Base-by-base conservation (phyloP, 2,888 invertebrate species). In the Apamea monoglypha region DNA sequence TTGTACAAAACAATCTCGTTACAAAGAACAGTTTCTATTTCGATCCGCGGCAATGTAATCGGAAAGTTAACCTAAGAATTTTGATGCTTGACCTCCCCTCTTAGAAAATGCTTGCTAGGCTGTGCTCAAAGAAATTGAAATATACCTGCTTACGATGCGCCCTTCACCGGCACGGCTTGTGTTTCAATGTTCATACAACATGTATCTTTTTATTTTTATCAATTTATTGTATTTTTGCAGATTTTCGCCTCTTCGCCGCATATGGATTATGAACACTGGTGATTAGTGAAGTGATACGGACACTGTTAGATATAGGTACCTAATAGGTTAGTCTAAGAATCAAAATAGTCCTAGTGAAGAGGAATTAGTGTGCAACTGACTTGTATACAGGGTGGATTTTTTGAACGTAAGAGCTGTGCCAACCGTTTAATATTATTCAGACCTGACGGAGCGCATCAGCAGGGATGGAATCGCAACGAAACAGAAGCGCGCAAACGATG, bases 311-410 rank as follows among this genome's bases (percentile, higher is more conserved):
- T 74, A 44, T 76, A 79, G 78, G 21, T 78, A 59, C 66, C 32
- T 67, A 61, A 68, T 70, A 82, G 56, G 56, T 63, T 78, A 73
- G 59, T 78, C 6, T 83, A 61, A 80, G 68, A 72, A 73, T 80
- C 32, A 66, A 47, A 71, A 59, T 74, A 64, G 64, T 56, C 40
- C 40, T 78, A 61, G 53, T 53, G 18, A 78, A 32, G 32, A 68
- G 40, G 29, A 77, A 64, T 70, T 40, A 64, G 69, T 83, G 78
- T 59, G 56, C 36, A 73, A 73, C 21, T 70, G 74, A 53, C n/a
- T 32, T 81, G 44, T 69, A 59, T 67, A 80, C 76, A 77, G 77
- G 76, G 76, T 66, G 66, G 76, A 56, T 56, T 76, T 77, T 76
- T 12, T 56, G 10, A 56, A 66, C 16, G 56, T 47, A 66, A 66